Conservation (phyloP, 2,888 invertebrate species). For the Limnephilus rhombicus region DNA sequence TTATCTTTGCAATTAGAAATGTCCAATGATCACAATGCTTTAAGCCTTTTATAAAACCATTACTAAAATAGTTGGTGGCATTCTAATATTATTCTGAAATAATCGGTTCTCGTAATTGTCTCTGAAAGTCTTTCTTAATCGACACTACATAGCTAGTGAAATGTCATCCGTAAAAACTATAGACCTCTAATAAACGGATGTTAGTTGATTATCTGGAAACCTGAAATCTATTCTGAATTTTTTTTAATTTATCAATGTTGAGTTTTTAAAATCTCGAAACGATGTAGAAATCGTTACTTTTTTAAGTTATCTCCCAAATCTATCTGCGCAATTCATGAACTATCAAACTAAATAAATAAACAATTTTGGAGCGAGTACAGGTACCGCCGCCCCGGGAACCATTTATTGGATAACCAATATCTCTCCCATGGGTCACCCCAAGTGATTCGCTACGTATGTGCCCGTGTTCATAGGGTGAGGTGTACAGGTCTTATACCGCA, state of each 20-base stretch:
- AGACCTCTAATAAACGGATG: not conserved
- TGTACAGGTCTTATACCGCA: too few relatives aligned
- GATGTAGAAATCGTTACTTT: not conserved
- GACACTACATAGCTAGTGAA: not conserved
- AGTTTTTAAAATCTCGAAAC: not conserved
- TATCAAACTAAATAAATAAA: too few relatives aligned
- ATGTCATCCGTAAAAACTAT: not conserved
- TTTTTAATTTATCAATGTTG: not conserved
- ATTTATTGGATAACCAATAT: too few relatives aligned
- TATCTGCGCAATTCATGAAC: too few relatives aligned
- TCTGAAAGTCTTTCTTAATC: not conserved
- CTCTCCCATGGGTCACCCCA: too few relatives aligned
- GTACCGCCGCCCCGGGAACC: too few relatives aligned
- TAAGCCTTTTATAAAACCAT: not conserved
- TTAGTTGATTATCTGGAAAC: not conserved
- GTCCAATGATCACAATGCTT: not conserved
- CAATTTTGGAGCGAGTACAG: too few relatives aligned
- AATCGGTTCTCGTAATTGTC: not conserved
- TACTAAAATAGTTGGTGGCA: not conserved
- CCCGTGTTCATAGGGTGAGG: too few relatives aligned
- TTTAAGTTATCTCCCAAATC: too few relatives aligned
- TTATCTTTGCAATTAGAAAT: not conserved
- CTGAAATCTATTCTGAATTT: not conserved
- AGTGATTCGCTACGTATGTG: too few relatives aligned
- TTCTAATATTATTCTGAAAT: not conserved